phyloP scores from a whole-genome alignment of 2,113 vertebrate genomes.

The Nettapus auritus region DNA sequence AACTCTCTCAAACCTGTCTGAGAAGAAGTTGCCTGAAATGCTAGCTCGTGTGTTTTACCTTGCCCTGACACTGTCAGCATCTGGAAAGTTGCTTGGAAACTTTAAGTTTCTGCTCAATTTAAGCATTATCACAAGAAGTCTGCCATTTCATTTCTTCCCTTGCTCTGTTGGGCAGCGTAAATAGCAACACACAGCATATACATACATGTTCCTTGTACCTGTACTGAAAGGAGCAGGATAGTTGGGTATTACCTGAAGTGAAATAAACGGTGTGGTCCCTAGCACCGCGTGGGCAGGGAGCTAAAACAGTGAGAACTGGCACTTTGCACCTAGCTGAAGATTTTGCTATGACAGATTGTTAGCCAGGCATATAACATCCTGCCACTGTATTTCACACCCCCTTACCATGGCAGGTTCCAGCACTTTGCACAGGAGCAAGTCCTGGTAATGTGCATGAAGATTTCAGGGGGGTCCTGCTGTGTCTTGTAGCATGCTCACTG shows the following conservation, averaged over 20 bases:
- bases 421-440: not conserved
- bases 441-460: not conserved
- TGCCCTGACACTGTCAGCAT: not conserved
- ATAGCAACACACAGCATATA: not conserved
- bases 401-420: not conserved
- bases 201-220: not conserved
- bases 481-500: not conserved
- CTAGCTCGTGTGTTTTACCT: not conserved
- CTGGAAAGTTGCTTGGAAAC: not conserved
- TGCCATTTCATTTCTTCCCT: not conserved
- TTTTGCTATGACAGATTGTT: not conserved
- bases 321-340: not conserved
- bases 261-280: not conserved
- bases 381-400: not conserved
- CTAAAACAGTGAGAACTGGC: not conserved
- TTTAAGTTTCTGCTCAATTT: not conserved
- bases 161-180: not conserved
- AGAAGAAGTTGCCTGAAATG: not conserved
- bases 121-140: not conserved
- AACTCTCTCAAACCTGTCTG: not conserved
- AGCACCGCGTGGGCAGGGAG: not conserved
- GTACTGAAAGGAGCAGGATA: not conserved
- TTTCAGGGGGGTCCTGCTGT: not conserved
- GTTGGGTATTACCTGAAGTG: not conserved
- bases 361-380: not conserved